phyloP scores from a whole-genome alignment of 2,113 vertebrate genomes.

The Tor tambroides region DNA sequence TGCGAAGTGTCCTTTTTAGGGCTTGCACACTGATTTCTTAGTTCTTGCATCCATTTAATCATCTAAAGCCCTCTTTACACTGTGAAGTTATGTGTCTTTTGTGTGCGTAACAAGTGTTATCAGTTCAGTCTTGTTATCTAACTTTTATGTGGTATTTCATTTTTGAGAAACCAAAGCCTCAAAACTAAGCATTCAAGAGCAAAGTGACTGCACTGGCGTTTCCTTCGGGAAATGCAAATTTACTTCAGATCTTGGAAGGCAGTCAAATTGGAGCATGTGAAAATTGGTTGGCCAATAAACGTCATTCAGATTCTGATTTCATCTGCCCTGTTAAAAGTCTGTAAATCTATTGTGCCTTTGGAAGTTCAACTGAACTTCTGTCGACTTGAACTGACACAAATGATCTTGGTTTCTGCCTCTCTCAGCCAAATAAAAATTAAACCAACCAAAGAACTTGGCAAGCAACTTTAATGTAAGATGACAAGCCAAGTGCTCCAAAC shows the following conservation, averaged over 20 bases:
- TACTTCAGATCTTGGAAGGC: constrained; percentile 6
- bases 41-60: background rate
- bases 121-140: background rate
- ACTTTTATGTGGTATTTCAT: background rate
- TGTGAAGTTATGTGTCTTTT: background rate
- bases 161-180: background rate
- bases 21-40: background rate
- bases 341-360: constrained; percentile 29
- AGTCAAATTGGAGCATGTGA: background rate
- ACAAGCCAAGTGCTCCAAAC: constrained; percentile 25
- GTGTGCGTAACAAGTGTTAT: background rate
- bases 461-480: background rate
- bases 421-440: constrained; percentile 16
- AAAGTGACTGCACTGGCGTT: background rate
- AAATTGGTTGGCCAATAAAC: constrained; percentile 14
- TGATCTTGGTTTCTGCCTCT: constrained; percentile 25
- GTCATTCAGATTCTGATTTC: background rate
- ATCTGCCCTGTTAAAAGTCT: constrained; percentile 17
- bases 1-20: background rate
- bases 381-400: constrained; percentile 2
- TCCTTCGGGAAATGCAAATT: background rate
- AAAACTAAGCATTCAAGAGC: background rate
- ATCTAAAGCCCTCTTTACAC: background rate
- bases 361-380: constrained; percentile 27
- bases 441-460: constrained; percentile 24